Evolutionary conservation across 2,113 vertebrate species (phyloP).

Genomic region (Platysternon megacephalum): DNA sequence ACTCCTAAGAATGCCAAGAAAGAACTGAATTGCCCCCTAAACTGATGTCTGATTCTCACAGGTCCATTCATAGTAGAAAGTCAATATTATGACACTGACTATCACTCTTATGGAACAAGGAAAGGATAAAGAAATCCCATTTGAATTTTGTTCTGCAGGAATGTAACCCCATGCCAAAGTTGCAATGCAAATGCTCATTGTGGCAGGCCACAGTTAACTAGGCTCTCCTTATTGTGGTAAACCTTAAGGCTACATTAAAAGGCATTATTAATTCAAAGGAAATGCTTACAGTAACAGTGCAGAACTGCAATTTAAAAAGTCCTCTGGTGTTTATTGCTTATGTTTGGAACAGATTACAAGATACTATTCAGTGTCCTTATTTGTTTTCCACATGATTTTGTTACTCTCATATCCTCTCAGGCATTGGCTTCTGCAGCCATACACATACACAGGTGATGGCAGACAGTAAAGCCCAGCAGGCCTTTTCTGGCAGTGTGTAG

Average conservation of each 20-base stretch:
- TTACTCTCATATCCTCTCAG: background rate
- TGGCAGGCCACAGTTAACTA: background rate
- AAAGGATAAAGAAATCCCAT: background rate
- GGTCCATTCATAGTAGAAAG: fast-evolving
- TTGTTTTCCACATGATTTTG: fast-evolving
- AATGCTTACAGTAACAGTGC: background rate
- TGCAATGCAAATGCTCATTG: no score
- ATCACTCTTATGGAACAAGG: background rate
- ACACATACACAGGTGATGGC: background rate
- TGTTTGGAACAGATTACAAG: background rate
- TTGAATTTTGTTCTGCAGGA: background rate
- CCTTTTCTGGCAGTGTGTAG: background rate
- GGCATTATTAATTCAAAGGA: background rate
- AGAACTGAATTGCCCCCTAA: fast-evolving
- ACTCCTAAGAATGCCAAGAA: background rate
- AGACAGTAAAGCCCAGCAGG: background rate
- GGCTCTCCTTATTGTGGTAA: background rate
- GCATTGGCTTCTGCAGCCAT: background rate
- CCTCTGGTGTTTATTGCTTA: background rate
- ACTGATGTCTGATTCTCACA: background rate
- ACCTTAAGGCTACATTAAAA: background rate
- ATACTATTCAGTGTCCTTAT: background rate
- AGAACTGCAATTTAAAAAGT: background rate
- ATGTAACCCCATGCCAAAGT: background rate
- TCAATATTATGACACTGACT: background rate